Evolutionary conservation across 1,140 invertebrate species (phyloP).

Genomic region (Portunus trituberculatus): DNA sequence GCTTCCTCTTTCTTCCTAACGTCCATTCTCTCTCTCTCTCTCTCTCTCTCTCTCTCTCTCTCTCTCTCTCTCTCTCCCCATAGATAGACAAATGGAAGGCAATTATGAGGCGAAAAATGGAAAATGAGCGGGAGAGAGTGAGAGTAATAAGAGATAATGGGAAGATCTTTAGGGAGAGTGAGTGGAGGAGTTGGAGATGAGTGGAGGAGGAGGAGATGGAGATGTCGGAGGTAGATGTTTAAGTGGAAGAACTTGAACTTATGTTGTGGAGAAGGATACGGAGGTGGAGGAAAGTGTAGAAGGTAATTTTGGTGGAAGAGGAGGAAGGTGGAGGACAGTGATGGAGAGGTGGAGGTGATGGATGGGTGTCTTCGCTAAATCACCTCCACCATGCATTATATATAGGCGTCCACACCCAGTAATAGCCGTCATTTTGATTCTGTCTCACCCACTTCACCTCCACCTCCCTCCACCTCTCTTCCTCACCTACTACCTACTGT

Average conservation of each 20-base stretch:
- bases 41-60: too few species aligned
- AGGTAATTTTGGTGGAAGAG: neutral
- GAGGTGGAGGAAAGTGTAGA: too few species aligned
- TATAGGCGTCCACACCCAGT: neutral
- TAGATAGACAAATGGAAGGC: neutral
- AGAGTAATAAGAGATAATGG: neutral
- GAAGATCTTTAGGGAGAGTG: neutral
- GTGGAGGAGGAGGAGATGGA: neutral
- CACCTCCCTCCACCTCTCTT: neutral
- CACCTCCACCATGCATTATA: neutral
- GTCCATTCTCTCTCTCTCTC: too few species aligned
- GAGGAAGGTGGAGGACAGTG: neutral
- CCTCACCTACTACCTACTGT: neutral
- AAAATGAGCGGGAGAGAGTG: neutral
- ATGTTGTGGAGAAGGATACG: too few species aligned
- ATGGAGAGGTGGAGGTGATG: neutral
- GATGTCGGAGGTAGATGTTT: neutral
- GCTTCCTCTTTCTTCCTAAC: neutral
- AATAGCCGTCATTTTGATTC: neutral
- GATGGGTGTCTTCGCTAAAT: neutral
- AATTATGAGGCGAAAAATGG: neutral
- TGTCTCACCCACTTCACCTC: neutral
- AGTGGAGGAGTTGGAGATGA: neutral
- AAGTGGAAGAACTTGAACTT: neutral
- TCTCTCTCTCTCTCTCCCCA: neutral